phyloP scores from a whole-genome alignment of 1,140 invertebrate genomes.

The Drosophila willistoni region DNA sequence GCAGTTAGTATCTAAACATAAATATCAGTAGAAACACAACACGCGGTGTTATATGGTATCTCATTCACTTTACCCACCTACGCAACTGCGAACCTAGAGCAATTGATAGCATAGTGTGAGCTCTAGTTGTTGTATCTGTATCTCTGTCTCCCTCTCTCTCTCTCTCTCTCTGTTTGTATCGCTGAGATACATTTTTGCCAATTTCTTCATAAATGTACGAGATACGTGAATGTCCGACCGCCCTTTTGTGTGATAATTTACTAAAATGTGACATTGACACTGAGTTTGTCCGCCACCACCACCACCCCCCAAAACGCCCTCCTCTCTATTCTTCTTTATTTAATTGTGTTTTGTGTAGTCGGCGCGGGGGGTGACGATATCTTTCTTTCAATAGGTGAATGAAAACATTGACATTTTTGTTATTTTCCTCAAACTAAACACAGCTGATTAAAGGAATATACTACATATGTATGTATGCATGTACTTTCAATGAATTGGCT shows the following conservation, averaged over 20 bases:
- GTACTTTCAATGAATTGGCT: too few species aligned
- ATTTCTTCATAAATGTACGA: background rate
- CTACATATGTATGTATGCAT: too few species aligned
- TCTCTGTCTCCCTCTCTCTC: background rate
- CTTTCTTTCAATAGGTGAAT: background rate
- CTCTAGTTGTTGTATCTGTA: background rate
- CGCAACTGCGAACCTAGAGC: background rate
- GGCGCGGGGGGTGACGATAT: background rate
- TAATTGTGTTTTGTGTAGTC: background rate
- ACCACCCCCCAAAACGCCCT: background rate
- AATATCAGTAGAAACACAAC: background rate
- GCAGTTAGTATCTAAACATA: conserved; percentile 57
- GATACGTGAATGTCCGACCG: background rate
- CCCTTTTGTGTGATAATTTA: conserved; percentile 2
- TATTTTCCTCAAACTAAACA: background rate
- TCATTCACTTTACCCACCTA: background rate
- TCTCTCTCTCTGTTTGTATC: background rate
- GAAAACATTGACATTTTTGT: background rate
- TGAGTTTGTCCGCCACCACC: background rate
- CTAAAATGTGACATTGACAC: conserved; percentile 7
- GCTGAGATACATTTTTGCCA: background rate
- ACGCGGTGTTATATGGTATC: background rate
- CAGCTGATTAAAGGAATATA: background rate
- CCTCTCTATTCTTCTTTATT: background rate
- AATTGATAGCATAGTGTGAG: background rate